These are phyloP conservation scores for Labeo rohita DNA, from an alignment of 2,113 vertebrate species.

Conservation along the genomic window DNA sequence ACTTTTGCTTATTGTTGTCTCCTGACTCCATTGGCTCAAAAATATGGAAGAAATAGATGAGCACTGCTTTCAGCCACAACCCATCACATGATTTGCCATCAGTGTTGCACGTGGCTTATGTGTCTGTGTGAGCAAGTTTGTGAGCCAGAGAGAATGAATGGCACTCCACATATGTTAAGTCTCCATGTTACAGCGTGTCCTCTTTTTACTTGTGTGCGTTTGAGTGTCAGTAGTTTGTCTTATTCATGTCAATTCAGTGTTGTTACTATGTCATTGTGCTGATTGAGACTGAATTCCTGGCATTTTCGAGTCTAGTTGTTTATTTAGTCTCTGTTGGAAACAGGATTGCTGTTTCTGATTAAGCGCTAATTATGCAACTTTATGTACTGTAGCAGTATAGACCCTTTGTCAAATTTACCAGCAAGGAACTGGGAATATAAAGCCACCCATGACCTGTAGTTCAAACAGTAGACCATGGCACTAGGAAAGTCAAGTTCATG, in stretches of 20 bases:
- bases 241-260: not conserved
- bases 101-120: constrained; percentile 63
- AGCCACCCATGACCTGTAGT: not conserved
- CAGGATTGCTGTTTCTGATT: constrained; percentile 15
- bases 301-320: not conserved
- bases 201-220: not conserved
- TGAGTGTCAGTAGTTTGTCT: not conserved
- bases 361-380: not conserved
- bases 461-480: too few relatives aligned
- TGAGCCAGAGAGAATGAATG: constrained; percentile 49
- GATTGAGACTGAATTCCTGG: not conserved
- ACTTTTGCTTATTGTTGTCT: not conserved
- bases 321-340: not conserved
- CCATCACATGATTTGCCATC: constrained; percentile 66
- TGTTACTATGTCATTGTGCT: not conserved
- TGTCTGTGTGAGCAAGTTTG: constrained; percentile 41
- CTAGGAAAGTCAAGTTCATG: not conserved
- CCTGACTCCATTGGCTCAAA: not conserved
- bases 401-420: not conserved
- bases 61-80: not conserved
- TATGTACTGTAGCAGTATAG: not conserved
- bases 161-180: constrained; percentile 5
- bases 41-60: not conserved
- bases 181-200: not conserved
- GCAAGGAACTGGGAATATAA: constrained; percentile 6